phyloP scores from a whole-genome alignment of 2,888 invertebrate species.

The Heliothis peltigera region DNA sequence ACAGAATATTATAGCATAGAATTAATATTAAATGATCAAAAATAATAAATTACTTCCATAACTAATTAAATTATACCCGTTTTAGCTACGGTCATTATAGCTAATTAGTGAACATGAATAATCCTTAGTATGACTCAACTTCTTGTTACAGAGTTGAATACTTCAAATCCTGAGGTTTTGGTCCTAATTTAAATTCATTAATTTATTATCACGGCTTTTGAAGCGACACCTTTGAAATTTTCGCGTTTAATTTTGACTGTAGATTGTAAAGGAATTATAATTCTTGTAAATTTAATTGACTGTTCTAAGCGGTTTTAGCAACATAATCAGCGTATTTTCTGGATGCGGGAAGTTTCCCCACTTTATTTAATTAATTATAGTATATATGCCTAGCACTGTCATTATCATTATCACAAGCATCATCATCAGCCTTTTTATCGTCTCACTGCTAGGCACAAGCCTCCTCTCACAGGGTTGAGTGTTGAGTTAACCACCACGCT shows the following conservation, averaged over 20 bases:
- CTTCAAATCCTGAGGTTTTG: conserved; percentile 2
- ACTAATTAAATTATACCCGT: conserved; percentile 31
- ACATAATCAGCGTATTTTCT: no score
- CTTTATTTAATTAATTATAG: no score
- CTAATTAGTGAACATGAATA: conserved; percentile 26
- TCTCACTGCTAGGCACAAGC: no score
- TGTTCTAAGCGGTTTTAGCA: no score
- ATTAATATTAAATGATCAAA: conserved; percentile 16
- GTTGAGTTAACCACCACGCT: no score
- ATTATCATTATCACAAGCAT: no score
- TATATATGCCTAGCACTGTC: no score
- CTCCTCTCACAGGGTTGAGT: no score
- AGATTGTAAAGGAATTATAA: no score
- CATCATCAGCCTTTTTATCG: no score
- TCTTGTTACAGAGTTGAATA: conserved; percentile 8
- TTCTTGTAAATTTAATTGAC: no score
- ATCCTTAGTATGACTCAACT: conserved; percentile 24
- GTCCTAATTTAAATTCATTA: not conserved
- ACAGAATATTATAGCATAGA: conserved; percentile 8
- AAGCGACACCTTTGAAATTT: not conserved
- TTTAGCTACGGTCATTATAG: conserved; percentile 32
- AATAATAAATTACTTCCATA: conserved; percentile 25
- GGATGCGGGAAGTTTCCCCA: no score
- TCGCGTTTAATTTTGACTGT: not conserved
- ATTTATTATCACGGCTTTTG: not conserved